phyloP scores from a whole-genome alignment of 2,113 vertebrate genomes.

The Archilochus colubris region DNA sequence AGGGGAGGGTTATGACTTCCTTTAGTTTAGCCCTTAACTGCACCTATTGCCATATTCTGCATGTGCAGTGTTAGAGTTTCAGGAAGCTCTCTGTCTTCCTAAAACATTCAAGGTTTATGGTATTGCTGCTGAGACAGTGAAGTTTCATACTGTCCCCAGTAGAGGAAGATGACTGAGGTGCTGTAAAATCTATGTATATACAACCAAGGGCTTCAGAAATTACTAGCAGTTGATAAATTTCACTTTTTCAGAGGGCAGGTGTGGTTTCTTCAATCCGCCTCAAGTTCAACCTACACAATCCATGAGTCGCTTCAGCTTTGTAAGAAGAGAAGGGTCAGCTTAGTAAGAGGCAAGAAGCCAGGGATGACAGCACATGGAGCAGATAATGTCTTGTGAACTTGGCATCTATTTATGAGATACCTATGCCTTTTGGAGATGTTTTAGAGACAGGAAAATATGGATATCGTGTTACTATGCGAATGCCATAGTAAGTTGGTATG shows the following conservation, averaged over 20 bases:
- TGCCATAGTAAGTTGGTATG: neutral
- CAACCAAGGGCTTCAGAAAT: neutral
- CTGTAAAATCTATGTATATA: neutral
- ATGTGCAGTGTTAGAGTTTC: neutral
- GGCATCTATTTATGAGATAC: neutral
- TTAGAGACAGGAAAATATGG: neutral
- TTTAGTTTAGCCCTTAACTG: neutral
- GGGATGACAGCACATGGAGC: neutral
- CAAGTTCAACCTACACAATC: neutral
- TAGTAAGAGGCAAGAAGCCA: neutral
- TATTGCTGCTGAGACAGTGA: neutral
- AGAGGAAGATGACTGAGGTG: neutral
- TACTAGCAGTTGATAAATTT: neutral
- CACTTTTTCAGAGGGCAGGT: neutral
- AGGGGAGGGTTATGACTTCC: neutral
- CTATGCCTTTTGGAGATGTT: neutral
- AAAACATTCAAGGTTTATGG: neutral
- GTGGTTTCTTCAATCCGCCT: neutral
- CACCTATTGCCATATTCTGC: neutral
- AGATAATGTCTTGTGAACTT: neutral
- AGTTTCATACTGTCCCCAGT: neutral
- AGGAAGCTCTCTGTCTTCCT: neutral
- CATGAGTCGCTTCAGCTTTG: neutral
- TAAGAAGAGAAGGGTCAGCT: neutral
- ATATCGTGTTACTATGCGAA: neutral